Base-by-base conservation (phyloP, 2,888 invertebrate species). In the Magallana nippona region DNA sequence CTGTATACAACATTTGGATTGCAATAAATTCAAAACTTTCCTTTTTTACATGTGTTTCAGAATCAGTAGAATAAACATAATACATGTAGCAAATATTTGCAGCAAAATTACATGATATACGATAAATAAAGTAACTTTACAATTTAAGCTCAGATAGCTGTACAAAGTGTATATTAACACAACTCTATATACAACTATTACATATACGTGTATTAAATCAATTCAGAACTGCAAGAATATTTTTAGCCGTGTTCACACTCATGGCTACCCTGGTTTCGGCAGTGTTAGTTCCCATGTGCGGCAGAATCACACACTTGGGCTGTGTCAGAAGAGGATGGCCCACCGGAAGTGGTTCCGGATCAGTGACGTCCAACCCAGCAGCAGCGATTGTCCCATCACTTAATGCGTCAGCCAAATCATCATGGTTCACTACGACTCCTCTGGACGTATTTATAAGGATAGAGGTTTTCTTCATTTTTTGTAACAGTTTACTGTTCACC, bases 321-420 rank as follows among this genome's bases (percentile, higher is more conserved):
- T 98, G 93, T 85, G 95, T 96, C 60, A 97, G 95, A 55, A 98
- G 95, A 1, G 96, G 96, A 94, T 96, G 96, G 89, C 97, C 96
- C 5, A 96, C 90, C 0, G 98, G 97, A 85, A 98, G 94, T 0
- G 98, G 98, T 93, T 98, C 98, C 0, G 98, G 98, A 1, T 96
- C 96, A 86, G 97, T 98, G 0, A 98, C 98, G 95, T 98, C 98
- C 60, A 98, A 95, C 0, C 98, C 98, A 0, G 98, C 98, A 0
- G 96, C 97, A 91, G 95, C 95, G 84, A 98, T 98, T 2, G 95
- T 95, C 17, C 96, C 96, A 78, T 95, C 95, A 89, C 96, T 95
- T 80, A 98, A 95, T 0, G 97, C 98, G 83, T 96, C 95, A 84
- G 96, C 96, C 81, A 98, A 95, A 17, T 97, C 97, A 57, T 96